Percentiles rank a stretch among this genome's conserved stretches.
These are phyloP conservation scores for Tipula confusa DNA, from an alignment of 2,888 invertebrate species.

Conservation along the genomic window DNA sequence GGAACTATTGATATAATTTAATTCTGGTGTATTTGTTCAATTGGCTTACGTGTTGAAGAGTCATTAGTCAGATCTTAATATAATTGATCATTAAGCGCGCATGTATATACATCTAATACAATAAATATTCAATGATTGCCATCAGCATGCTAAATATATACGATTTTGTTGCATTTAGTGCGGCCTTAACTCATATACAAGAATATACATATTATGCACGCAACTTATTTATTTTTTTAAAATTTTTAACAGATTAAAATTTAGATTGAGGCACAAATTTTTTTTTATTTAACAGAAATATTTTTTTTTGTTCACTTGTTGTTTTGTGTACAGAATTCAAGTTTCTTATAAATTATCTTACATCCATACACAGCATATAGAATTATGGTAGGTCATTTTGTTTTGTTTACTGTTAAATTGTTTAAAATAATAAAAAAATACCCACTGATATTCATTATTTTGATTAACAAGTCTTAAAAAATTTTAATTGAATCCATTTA, in stretches of 20 bases:
- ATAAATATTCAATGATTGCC: conserved; percentile 20
- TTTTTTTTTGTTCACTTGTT: not conserved
- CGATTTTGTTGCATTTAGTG: not conserved
- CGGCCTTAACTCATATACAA: not conserved
- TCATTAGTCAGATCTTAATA: not conserved
- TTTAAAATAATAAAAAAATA: not conserved
- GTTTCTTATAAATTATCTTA: not conserved
- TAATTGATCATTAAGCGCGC: not conserved
- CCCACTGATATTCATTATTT: not conserved
- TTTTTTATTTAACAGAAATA: not conserved
- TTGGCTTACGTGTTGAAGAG: not conserved
- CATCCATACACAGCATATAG: not conserved
- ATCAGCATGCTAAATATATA: not conserved
- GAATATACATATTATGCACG: not conserved
- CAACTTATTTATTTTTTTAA: not conserved
- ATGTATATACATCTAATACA: not conserved
- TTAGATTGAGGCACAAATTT: not conserved
- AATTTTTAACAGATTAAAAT: not conserved
- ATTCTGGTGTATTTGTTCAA: too few species aligned
- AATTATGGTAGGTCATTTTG: conserved; percentile 1
- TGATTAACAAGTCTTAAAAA: not conserved
- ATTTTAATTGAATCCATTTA: not conserved
- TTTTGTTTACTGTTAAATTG: conserved; percentile 20
- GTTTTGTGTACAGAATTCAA: not conserved
- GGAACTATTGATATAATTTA: too few species aligned